Base-by-base conservation (phyloP, 2,888 invertebrate species). In the Andricus curvator region DNA sequence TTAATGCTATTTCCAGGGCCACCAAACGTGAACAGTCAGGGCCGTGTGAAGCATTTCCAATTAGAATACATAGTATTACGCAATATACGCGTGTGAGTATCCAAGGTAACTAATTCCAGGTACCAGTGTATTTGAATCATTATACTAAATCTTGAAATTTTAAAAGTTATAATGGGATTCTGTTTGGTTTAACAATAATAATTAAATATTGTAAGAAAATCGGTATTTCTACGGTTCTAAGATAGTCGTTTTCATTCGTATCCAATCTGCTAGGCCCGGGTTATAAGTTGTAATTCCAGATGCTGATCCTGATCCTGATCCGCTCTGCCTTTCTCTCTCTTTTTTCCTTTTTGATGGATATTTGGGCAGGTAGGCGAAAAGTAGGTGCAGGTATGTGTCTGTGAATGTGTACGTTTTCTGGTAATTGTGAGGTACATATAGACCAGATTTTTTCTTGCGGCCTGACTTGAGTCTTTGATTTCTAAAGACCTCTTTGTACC, bases 401-500 rank as follows among this genome's bases (percentile, higher is more conserved):
- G 17, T 64, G 17, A 29, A 64, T 64, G 64, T 64, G 64, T 64
- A 29, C 1, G 29, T 29, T 64, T 29, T 64, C 64, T 64, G 5
- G 22, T 64, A 64, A 64, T 64, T 64, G 29, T 64, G 17, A 64
- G 64, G 15, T 60, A 60, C 22, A 60, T 22, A 60, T 22, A 60
- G 17, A 48, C 11, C 11, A 22, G 22, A 60, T n/a, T 64, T 64
- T 64, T 64, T 29, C 64, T 64, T 64, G 64, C 17, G 64, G 64
- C 25, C 64, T 64, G 64, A 64, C 64, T 64, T 64, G 29, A 64
- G 64, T 64, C 64, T 64, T 64, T 64, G 64, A 64, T 64, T 64
- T 64, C 25, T 64, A 64, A 29, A 29, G 64, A 64, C 29, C 29
- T 64, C 64, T 29, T 64, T 64, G 64, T 64, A 22, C 29, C 22